Conservation (phyloP, 1,140 invertebrate genomes). For the Chironomus tepperi region DNA sequence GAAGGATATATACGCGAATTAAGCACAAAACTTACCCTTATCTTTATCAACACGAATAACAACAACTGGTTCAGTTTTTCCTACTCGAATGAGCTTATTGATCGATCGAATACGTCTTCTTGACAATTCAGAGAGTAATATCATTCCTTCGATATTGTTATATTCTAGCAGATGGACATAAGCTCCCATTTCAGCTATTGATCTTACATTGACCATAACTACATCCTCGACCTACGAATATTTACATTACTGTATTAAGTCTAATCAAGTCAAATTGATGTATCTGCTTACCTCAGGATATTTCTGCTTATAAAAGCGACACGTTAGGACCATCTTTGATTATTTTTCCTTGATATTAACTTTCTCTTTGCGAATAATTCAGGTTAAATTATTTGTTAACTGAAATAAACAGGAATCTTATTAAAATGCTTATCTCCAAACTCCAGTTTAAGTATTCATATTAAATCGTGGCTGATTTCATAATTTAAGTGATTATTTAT, state of each 20-base stretch:
- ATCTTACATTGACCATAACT: conserved; percentile 97
- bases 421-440: background rate
- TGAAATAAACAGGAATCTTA: background rate
- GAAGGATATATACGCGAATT: background rate
- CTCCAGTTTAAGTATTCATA: background rate
- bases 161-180: conserved; percentile 98
- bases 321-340: conserved; percentile 79
- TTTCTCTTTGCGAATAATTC: background rate
- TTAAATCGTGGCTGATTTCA: background rate
- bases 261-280: background rate
- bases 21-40: conserved; percentile 63
- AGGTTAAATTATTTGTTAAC: background rate
- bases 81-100: conserved; percentile 97
- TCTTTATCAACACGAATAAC: conserved; percentile 99
- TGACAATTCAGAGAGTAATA: conserved; percentile 90
- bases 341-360: background rate
- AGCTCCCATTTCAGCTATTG: conserved; percentile 99
- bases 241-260: background rate
- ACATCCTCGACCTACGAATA: conserved; percentile 78
- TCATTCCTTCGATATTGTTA: conserved; percentile 98
- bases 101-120: conserved; percentile 97
- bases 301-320: conserved; percentile 95
- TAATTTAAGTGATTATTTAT: background rate
- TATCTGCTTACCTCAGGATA: conserved; percentile 70
- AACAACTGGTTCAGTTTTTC: conserved; percentile 97